Percentiles rank a stretch among this genome's conserved stretches.
Conservation (phyloP, 2,113 vertebrate genomes). For the Tachycineta bicolor region DNA sequence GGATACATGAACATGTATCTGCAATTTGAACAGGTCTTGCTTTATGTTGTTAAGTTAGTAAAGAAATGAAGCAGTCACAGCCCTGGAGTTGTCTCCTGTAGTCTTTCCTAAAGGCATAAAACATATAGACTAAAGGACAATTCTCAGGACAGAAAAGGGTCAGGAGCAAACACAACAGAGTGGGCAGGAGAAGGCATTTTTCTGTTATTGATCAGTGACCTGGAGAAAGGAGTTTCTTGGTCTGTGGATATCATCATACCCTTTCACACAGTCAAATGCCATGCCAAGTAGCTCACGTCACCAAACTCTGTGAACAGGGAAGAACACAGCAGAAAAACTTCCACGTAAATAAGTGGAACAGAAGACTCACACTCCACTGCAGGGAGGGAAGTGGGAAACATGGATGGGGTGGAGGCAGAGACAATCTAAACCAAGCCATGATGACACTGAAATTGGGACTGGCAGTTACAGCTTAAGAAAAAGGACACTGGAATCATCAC, state of each 20-base stretch:
- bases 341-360: background rate
- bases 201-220: background rate
- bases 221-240: background rate
- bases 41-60: background rate
- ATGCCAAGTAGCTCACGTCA: background rate
- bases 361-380: background rate
- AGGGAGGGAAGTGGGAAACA: background rate
- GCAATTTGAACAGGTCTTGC: background rate
- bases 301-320: background rate
- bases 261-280: background rate
- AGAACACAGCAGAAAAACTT: background rate
- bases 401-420: background rate
- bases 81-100: background rate
- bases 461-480: background rate
- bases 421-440: background rate
- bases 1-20: background rate
- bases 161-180: background rate
- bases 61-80: background rate
- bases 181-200: background rate
- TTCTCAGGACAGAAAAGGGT: background rate
- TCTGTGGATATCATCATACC: background rate
- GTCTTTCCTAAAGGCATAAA: background rate
- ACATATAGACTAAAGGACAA: background rate
- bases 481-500: background rate
- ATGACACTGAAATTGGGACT: background rate